phyloP scores from a whole-genome alignment of 2,888 invertebrate genomes.

The Heliconius ethilla region DNA sequence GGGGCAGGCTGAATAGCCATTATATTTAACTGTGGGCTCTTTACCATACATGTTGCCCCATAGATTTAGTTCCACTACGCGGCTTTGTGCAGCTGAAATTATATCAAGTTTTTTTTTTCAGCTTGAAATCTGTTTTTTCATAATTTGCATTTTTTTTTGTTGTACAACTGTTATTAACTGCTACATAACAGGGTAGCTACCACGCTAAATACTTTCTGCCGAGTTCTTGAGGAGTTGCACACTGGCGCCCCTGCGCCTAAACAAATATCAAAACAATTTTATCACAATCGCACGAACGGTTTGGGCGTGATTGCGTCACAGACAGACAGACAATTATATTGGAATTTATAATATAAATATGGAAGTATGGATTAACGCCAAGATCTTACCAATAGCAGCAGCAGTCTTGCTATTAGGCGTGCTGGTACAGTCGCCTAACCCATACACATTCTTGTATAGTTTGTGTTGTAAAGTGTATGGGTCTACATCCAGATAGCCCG shows the following conservation, averaged over 20 bases:
- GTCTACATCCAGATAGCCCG: constrained; percentile 90
- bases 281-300: no score
- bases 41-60: constrained; percentile 84
- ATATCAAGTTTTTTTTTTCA: not conserved
- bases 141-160: no score
- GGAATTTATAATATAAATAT: no score
- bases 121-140: no score
- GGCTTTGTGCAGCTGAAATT: constrained; percentile 88
- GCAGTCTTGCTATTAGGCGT: constrained; percentile 97
- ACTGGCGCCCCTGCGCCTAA: no score
- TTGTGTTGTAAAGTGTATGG: constrained; percentile 89
- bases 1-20: constrained; percentile 98
- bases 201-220: no score
- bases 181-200: no score
- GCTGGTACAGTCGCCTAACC: constrained; percentile 94
- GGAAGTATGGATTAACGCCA: not conserved
- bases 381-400: constrained; percentile 91
- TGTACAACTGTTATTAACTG: no score
- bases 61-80: constrained; percentile 88
- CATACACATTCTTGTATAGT: constrained; percentile 91
- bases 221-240: no score
- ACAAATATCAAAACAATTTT: no score
- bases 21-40: constrained; percentile 81
- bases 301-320: no score
- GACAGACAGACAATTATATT: no score